These are phyloP conservation scores for Anorthoa munda DNA, from an alignment of 2,888 invertebrate genomes.

Conservation along the genomic window DNA sequence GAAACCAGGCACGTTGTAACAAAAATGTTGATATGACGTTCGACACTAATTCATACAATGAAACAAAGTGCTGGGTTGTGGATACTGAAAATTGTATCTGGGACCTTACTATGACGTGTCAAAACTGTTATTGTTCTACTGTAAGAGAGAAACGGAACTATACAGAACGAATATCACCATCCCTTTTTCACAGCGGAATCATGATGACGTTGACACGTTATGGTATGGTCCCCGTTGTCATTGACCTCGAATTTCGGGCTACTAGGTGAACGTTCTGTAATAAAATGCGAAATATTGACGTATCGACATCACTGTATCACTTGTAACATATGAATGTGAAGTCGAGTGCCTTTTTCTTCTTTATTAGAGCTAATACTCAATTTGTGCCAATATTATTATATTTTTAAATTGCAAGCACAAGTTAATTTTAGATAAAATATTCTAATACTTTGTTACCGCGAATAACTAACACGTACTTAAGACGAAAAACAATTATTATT, in stretches of 20 bases:
- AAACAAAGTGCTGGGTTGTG: not conserved
- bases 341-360: slow-evolving; percentile 74
- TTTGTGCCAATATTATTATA: slow-evolving; percentile 82
- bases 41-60: not conserved
- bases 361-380: slow-evolving; percentile 80
- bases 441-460: slow-evolving; percentile 56
- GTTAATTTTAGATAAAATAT: slow-evolving; percentile 58
- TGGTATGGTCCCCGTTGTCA: not conserved
- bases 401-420: slow-evolving; percentile 71
- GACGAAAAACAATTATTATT: not conserved
- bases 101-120: too few species aligned
- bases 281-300: not conserved
- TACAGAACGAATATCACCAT: too few species aligned
- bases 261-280: slow-evolving; percentile 1
- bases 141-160: too few species aligned
- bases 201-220: too few species aligned
- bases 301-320: slow-evolving; percentile 22
- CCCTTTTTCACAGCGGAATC: too few species aligned
- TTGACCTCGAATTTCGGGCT: slow-evolving; percentile 27
- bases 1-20: slow-evolving; percentile 9
- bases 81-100: slow-evolving; percentile 18
- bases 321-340: slow-evolving; percentile 59
- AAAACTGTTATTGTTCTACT: too few species aligned
- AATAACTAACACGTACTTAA: slow-evolving; percentile 31
- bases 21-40: slow-evolving; percentile 1